Evolutionary conservation across 2,888 invertebrate species (phyloP), one percentile per base, ranked within the genome.

Genomic region (Panzeria rudis): DNA sequence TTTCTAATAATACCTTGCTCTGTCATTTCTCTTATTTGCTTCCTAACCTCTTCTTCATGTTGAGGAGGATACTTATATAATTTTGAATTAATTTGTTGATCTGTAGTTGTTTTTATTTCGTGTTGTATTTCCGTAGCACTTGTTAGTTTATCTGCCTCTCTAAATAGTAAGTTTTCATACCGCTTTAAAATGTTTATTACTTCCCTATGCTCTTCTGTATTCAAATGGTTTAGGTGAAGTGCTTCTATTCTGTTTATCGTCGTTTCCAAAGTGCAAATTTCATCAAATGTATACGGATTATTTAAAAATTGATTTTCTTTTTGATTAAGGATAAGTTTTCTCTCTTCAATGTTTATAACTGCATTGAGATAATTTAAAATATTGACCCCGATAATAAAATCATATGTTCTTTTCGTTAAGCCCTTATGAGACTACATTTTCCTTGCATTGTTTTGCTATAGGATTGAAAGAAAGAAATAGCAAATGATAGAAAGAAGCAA

Each of bases 11-110:
- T 52, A 23, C 32, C 32, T 9, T 32, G 29, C 9, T 59, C 32
- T 29, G 2, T 5, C 29, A 29, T 29, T 29, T 29, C 29, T 17
- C 6, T 29, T 17, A 59, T 3, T 17, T 59, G 32, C 35, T 6
- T 59, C 15, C 59, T 32, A 0, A 17, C 59, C n/a, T 59, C 59
- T 44, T 35, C 62, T n/a, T 64, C 62, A n/a, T 44, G 25, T 64
- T 66, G 75, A 9, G 68, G 50, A 68, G 29, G 44, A 29, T 68
- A 68, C 15, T 52, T 35, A 69, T 50, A 69, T 23, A 69, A 13
- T 50, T 68, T 68, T 38, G 68, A 68, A 32, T 68, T 75, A 52
- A 41, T 50, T 17, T 64, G 62, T 41, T 64, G 35, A 23, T 64
- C 25, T 1, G 62, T 44, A 15, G n/a, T 44, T 0, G 62, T 64